A percentile compares a stretch with the other conserved stretches of the same genome.
phyloP scores from a whole-genome alignment of 2,113 vertebrate genomes.

The Acanthochromis polyacanthus region DNA sequence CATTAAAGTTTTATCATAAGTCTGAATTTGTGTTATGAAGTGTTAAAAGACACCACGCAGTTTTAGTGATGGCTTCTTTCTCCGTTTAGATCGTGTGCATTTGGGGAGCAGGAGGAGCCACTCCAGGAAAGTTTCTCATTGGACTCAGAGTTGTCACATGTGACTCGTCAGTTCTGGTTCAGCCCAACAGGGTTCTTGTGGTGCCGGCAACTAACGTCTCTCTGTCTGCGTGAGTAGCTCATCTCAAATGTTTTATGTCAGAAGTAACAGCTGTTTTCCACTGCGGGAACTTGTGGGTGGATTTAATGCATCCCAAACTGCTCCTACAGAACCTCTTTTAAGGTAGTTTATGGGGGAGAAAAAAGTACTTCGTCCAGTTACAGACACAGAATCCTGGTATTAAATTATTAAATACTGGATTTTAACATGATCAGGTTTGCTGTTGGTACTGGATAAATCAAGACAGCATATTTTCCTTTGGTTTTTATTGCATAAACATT shows the following conservation, averaged over 20 bases:
- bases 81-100: slow-evolving; percentile 93
- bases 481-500: too few relatives aligned
- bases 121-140: slow-evolving; percentile 96
- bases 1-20: neutral
- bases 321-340: too few relatives aligned
- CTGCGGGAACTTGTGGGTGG: too few relatives aligned
- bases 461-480: too few relatives aligned
- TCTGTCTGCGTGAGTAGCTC: slow-evolving; percentile 93
- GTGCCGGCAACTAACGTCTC: slow-evolving; percentile 96
- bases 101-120: slow-evolving; percentile 98
- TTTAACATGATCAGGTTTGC: too few relatives aligned
- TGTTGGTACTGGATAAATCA: too few relatives aligned
- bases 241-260: neutral
- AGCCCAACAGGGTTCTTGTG: slow-evolving; percentile 94
- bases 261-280: too few relatives aligned
- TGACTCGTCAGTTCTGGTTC: slow-evolving; percentile 93
- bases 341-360: too few relatives aligned
- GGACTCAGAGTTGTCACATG: slow-evolving; percentile 96
- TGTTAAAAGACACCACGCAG: neutral
- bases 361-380: too few relatives aligned
- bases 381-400: too few relatives aligned
- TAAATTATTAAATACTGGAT: too few relatives aligned
- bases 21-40: neutral
- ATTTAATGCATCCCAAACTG: too few relatives aligned
- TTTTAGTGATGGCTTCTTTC: neutral